Conservation (phyloP, 2,797 vertebrate species). For the Calcarius lapponicus region DNA sequence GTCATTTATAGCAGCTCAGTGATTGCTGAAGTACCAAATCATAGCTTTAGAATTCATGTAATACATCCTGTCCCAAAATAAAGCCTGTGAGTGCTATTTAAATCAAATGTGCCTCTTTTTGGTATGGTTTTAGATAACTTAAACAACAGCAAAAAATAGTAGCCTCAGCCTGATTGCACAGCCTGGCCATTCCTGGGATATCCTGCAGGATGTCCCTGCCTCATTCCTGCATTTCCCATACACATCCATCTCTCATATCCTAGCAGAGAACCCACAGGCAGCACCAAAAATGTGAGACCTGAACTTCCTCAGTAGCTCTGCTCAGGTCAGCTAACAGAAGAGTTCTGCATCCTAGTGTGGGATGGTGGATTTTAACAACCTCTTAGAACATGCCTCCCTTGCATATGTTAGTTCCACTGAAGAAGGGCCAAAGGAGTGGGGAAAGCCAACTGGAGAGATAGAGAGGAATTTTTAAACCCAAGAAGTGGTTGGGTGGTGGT, state of each 20-base stretch:
- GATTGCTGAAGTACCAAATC: neutral
- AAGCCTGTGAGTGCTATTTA: neutral
- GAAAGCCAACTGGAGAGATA: neutral
- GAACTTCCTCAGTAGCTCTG: neutral
- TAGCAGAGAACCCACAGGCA: neutral
- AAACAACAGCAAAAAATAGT: neutral
- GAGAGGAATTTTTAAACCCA: neutral
- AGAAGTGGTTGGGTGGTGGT: neutral
- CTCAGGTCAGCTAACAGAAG: neutral
- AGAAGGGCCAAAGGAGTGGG: neutral
- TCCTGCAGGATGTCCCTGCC: constrained; percentile 43
- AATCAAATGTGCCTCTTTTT: neutral
- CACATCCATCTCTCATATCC: neutral
- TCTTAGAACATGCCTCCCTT: neutral
- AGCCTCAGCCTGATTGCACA: neutral
- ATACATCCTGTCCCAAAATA: constrained; percentile 30
- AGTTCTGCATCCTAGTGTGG: neutral
- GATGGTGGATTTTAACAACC: neutral
- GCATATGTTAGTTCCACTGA: neutral
- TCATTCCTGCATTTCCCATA: neutral
- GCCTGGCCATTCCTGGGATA: neutral
- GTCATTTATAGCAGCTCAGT: neutral
- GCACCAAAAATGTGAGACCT: neutral
- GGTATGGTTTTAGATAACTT: neutral
- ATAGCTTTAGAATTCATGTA: neutral